Percentiles rank a stretch among this genome's conserved stretches.
Evolutionary conservation across 2,113 vertebrate species (phyloP).

Genomic region (Merops nubicus): DNA sequence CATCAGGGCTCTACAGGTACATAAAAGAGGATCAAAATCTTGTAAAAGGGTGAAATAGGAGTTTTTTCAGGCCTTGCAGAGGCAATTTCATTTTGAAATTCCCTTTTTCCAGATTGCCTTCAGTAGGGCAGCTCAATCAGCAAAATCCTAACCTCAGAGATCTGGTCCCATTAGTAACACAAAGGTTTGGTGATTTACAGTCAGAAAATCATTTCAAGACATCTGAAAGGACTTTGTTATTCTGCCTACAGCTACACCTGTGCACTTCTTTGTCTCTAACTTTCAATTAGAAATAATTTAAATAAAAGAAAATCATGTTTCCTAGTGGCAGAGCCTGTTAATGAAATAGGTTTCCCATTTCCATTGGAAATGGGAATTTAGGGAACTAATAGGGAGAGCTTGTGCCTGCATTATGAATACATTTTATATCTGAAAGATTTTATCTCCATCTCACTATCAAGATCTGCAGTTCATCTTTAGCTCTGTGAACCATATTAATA

Average conservation of each 20-base stretch:
- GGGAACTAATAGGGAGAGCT: slow-evolving; percentile 28
- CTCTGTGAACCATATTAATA: neutral
- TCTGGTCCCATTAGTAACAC: slow-evolving; percentile 13
- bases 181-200: slow-evolving; percentile 44
- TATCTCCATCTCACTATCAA: neutral
- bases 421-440: slow-evolving; percentile 20
- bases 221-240: slow-evolving; percentile 23
- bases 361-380: slow-evolving; percentile 53
- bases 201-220: slow-evolving; percentile 48
- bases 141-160: slow-evolving; percentile 36
- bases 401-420: slow-evolving; percentile 14
- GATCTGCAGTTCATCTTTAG: neutral
- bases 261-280: slow-evolving; percentile 45
- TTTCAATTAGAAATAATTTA: slow-evolving; percentile 57
- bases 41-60: neutral
- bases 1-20: neutral
- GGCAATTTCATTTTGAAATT: slow-evolving; percentile 41
- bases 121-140: slow-evolving; percentile 27
- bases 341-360: slow-evolving; percentile 41
- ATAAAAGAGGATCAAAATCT: neutral
- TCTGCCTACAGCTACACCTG: slow-evolving; percentile 61
- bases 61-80: slow-evolving; percentile 8
- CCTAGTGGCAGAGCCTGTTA: slow-evolving; percentile 34
- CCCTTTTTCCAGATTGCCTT: neutral
- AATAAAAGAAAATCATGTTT: slow-evolving; percentile 58